A percentile compares a stretch with the other conserved stretches of the same genome.
phyloP scores from a whole-genome alignment of 2,113 vertebrate genomes.

The Pseudopodoces humilis region DNA sequence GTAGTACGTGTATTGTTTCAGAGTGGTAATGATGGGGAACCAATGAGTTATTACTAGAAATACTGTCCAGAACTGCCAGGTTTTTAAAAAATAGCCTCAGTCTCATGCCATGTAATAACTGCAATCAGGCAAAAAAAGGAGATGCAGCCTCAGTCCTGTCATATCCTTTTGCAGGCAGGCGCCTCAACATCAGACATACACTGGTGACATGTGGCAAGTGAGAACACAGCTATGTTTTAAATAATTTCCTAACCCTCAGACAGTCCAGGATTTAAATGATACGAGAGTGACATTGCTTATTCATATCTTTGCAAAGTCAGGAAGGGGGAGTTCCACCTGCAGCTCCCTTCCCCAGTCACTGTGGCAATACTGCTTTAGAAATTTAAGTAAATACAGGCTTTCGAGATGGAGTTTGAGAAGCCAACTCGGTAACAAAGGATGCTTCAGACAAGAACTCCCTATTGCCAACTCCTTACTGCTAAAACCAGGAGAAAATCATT shows the following conservation, averaged over 20 bases:
- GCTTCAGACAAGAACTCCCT: neutral
- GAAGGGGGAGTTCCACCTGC: accelerated
- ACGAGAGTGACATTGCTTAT: neutral
- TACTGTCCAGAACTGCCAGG: neutral
- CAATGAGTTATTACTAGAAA: neutral
- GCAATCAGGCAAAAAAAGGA: neutral
- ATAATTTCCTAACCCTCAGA: neutral
- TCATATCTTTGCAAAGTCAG: neutral
- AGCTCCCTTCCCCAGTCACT: neutral
- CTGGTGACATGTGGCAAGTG: neutral
- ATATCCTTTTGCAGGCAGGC: neutral
- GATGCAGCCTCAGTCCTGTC: neutral
- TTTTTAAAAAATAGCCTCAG: neutral
- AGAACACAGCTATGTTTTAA: neutral
- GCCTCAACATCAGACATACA: neutral
- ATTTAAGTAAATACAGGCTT: neutral
- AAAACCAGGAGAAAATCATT: neutral
- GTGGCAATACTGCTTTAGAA: neutral
- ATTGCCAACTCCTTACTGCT: neutral
- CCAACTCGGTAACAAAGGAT: neutral
- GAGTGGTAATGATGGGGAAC: neutral
- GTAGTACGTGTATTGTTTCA: neutral
- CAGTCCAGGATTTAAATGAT: neutral
- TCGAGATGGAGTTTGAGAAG: neutral
- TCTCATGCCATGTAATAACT: neutral